Evolutionary conservation across 2,888 invertebrate species (phyloP), one percentile per base, ranked within the genome.

Genomic region (Gastrophysa polygoni): DNA sequence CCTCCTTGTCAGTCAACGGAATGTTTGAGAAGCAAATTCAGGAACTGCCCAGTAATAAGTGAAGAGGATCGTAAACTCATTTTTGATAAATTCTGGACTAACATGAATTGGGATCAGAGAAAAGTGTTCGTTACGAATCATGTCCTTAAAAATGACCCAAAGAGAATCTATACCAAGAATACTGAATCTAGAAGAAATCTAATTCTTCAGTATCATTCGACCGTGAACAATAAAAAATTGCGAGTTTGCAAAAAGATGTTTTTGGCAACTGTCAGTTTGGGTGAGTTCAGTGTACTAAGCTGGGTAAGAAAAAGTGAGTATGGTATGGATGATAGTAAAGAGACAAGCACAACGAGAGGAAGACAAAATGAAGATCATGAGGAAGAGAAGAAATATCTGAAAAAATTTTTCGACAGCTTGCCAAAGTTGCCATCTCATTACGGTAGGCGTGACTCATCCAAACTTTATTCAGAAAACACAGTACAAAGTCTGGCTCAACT

Each of bases 341-440:
- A 52, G 18, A 32, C 16, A 24, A 34, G 34, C 28, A 48, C 28
- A n/a, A 48, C 2, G 21, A 21, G 21, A 21, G 28, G 24, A 24
- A 7, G 48, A 11, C 18, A 21, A 48, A 28, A 48, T 48, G 11
- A 21, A 7, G 48, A 21, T 21, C 14, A 48, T 21, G n/a, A 48
- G 21, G 11, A 21, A 21, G 16, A 21, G 21, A n/a, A 48, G 28
- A 16, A n/a, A 14, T 28, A 48, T 55, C 29, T 64, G 38, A 57
- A 46, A 32, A 17, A 28, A 16, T 68, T 68, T 61, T 64, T 71
- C 24, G 44, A 66, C 16, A n/a, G 56, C 32, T 58, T 73, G 49
- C 69, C 69, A 18, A 73, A 73, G 63, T 61, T 68, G 54, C 67
- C 70, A 16, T 71, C 69, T 1, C 73, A 73, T 57, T 73, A 71